phyloP scores from a whole-genome alignment of 2,113 vertebrate species.

The Willisornis vidua region DNA sequence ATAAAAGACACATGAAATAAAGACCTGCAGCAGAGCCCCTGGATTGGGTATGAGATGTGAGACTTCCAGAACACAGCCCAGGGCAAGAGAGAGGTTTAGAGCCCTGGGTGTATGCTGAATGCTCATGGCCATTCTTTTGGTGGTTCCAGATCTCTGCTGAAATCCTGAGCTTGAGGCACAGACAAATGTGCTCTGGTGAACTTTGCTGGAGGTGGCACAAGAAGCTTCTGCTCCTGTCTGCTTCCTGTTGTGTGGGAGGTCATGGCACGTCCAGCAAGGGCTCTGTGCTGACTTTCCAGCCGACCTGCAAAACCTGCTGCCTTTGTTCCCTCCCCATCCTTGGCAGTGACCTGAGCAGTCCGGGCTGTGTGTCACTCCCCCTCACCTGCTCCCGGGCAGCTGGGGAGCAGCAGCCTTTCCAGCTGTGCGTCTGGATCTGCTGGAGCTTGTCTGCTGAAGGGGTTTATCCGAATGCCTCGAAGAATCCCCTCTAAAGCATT shows the following conservation, averaged over 20 bases:
- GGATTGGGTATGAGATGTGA: background rate
- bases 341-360: background rate
- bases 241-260: background rate
- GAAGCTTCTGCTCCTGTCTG: background rate
- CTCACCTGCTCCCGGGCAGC: background rate
- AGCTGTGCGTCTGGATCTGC: background rate
- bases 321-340: background rate
- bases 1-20: background rate
- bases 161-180: background rate
- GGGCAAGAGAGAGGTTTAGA: background rate
- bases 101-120: background rate
- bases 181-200: background rate
- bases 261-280: background rate
- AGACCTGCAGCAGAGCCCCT: background rate
- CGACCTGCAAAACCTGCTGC: background rate
- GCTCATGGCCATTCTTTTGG: fast-evolving
- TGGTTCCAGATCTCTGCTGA: background rate
- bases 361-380: fast-evolving
- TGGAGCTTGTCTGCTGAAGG: background rate
- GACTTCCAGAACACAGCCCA: background rate
- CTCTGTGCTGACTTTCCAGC: background rate
- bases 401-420: background rate
- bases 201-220: background rate
- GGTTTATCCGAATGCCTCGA: background rate
- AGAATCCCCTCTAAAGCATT: background rate